Evolutionary conservation across 2,797 vertebrate genomes (phyloP), one percentile per base, ranked within the genome.

Genomic region (Tiaroga cobitis): DNA sequence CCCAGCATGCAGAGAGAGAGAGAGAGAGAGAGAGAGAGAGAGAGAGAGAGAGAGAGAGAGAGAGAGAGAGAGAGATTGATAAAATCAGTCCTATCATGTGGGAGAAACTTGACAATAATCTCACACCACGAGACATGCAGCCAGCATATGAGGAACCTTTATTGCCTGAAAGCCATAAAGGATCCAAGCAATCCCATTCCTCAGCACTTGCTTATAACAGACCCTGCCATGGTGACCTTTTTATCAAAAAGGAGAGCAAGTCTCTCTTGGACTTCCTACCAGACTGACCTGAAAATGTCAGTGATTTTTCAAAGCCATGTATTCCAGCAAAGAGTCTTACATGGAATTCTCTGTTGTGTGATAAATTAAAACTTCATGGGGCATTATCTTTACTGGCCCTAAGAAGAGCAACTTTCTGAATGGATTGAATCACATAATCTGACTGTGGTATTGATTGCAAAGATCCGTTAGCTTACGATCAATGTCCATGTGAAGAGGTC

Each of bases 401-500:
- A 75, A 54, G 29, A 54, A 56, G 29, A 75, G 1, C 2, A 37
- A 18, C 49, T 56, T 76, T 76, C 49, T 75, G 73, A 75, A 54
- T 75, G 29, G 46, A 29, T 75, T 75, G 16, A 29, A 80, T 63
- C 59, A 79, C 18, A 32, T 67, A 49, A 46, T 79, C 41, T 26
- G 41, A 80, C 39, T 32, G 74, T 21, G 72, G 5, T 87, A 87
- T 78, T 39, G 61, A 85, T 67, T 70, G 32, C 51, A 39, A 59
- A 49, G 77, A 84, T 75, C 56, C 11, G 7, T 80, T 87, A 84
- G 29, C 59, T 37, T 49, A 88, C 70, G 88, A 93, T 94, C 91
- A 85, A 89, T 82, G 89, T 87, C 10, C 88, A 90, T 81, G 86
- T 61, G 86, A 34, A 87, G 88, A 84, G 89, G 89, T 87, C 90